phyloP scores from a whole-genome alignment of 2,888 invertebrate genomes.

The Sisyra nigra region DNA sequence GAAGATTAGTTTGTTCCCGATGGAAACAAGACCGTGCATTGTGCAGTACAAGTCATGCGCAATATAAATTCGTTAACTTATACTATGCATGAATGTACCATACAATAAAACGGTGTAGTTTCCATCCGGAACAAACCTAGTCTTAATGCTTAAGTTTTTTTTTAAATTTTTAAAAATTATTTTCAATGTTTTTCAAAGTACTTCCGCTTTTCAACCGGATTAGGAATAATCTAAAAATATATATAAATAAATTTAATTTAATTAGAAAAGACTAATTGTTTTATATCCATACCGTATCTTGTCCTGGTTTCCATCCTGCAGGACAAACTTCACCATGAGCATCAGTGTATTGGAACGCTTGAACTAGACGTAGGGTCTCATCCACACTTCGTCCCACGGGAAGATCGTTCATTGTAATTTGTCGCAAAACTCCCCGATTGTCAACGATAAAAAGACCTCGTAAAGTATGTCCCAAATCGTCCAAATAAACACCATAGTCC shows the following conservation, averaged over 20 bases:
- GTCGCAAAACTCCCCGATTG: slow-evolving; percentile 68
- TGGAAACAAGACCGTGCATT: no score
- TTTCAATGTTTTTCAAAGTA: slow-evolving; percentile 51
- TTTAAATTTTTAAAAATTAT: not conserved
- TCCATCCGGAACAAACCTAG: no score
- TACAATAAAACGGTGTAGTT: no score
- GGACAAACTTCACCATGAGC: slow-evolving; percentile 90
- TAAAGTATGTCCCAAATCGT: slow-evolving; percentile 78
- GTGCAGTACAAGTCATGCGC: no score
- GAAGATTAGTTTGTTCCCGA: no score
- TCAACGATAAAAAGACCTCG: slow-evolving; percentile 90
- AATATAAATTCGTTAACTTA: no score
- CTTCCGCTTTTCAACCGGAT: slow-evolving; percentile 63
- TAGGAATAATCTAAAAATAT: slow-evolving; percentile 60
- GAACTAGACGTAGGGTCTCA: slow-evolving; percentile 82
- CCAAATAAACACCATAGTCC: slow-evolving; percentile 86
- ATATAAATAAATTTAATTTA: slow-evolving; percentile 12
- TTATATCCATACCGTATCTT: slow-evolving; percentile 56
- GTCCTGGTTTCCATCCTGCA: slow-evolving; percentile 89
- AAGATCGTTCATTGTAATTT: slow-evolving; percentile 94
- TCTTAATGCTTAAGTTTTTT: not conserved
- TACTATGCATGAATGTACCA: no score
- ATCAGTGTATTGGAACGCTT: slow-evolving; percentile 90
- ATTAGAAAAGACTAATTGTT: not conserved
- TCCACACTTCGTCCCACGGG: slow-evolving; percentile 88